Evolutionary conservation across 2,113 vertebrate genomes (phyloP).

Genomic region (Ciconia maguari): DNA sequence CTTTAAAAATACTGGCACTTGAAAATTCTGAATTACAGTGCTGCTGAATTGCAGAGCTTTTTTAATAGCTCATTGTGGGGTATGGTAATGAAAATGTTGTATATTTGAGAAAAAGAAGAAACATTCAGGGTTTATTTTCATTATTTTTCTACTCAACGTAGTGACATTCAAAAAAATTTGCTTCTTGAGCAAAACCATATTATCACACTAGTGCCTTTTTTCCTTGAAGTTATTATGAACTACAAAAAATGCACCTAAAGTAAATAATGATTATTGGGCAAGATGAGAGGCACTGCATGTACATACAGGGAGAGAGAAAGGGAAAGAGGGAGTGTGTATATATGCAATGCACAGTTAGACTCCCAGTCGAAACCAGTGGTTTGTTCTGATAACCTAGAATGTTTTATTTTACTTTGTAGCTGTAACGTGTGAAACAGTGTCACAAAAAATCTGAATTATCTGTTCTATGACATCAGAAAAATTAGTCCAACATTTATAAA

Average conservation of each 20-base stretch:
- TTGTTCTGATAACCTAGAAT: background rate
- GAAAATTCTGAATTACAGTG: background rate
- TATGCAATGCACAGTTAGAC: background rate
- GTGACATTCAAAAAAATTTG: background rate
- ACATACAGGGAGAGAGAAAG: background rate
- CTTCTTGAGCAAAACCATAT: background rate
- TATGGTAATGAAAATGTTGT: background rate
- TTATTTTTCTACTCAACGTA: background rate
- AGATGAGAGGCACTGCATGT: background rate
- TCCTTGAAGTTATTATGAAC: background rate
- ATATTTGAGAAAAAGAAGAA: background rate
- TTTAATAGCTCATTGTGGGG: background rate
- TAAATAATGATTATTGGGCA: background rate
- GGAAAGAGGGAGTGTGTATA: background rate
- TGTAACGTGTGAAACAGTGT: background rate
- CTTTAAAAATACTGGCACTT: background rate
- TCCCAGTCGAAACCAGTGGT: background rate
- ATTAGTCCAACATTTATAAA: background rate
- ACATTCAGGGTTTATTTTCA: background rate
- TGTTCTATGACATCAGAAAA: background rate
- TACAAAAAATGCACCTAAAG: background rate
- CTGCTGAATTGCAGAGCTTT: background rate
- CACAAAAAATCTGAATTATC: background rate
- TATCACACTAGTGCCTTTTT: background rate
- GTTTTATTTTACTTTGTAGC: background rate